These are phyloP conservation scores for Eueremaeus valkanovi DNA, from an alignment of 2,888 invertebrate genomes.

Conservation along the genomic window DNA sequence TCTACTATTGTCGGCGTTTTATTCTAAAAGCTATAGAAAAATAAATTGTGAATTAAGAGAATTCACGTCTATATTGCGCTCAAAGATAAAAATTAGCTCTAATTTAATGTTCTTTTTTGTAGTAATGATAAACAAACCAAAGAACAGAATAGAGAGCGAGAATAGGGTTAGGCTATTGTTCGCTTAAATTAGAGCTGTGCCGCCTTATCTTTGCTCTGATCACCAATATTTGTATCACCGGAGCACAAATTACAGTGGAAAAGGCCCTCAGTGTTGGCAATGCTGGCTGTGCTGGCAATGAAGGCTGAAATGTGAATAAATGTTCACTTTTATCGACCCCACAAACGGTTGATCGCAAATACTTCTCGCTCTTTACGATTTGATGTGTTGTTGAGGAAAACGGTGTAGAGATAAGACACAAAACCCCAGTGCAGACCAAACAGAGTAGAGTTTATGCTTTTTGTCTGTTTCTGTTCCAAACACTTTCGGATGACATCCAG, in stretches of 20 bases:
- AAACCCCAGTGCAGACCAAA: neutral
- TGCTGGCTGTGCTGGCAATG: neutral
- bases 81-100: constrained; percentile 7
- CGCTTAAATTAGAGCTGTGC: constrained; percentile 7
- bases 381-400: constrained; percentile 13
- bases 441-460: neutral
- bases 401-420: constrained; percentile 17
- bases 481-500: neutral
- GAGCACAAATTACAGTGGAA: constrained; percentile 20
- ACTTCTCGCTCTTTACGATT: neutral
- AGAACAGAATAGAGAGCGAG: neutral
- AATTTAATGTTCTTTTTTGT: constrained; percentile 15
- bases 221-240: constrained; percentile 27
- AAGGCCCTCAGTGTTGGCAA: neutral
- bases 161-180: constrained; percentile 27
- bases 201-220: constrained; percentile 19
- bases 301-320: constrained; percentile 15
- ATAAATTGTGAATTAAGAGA: constrained; percentile 23
- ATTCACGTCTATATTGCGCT: constrained; percentile 10
- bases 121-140: neutral
- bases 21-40: neutral
- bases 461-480: neutral
- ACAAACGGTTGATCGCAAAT: constrained; percentile 22
- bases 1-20: neutral
- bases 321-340: constrained; percentile 31